Percentiles rank a stretch among this genome's conserved stretches.
Conservation (phyloP, 2,113 vertebrate genomes). For the Pterocles orientalis region DNA sequence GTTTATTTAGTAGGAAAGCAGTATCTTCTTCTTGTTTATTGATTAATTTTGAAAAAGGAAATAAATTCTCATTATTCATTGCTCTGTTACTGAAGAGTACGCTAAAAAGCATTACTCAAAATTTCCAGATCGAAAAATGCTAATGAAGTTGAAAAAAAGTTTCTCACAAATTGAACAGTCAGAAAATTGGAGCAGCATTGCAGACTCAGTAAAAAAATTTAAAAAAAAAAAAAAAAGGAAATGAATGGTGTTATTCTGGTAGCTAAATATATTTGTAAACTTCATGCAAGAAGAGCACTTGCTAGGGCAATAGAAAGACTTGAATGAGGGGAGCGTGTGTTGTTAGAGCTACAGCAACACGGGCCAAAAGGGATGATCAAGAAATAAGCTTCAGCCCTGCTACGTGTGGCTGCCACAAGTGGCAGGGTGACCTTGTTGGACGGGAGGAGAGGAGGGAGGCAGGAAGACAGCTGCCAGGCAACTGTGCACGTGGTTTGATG, state of each 20-base stretch:
- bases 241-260: neutral
- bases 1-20: neutral
- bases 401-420: neutral
- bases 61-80: neutral
- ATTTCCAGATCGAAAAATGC: neutral
- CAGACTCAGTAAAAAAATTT: neutral
- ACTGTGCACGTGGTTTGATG: accelerated
- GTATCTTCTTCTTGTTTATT: neutral
- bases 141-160: neutral
- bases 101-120: neutral
- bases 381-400: neutral
- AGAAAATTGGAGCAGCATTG: neutral
- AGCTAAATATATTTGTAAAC: neutral
- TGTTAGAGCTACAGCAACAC: neutral
- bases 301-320: neutral
- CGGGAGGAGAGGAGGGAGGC: neutral
- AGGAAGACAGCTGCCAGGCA: neutral
- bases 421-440: neutral
- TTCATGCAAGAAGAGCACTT: neutral
- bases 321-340: neutral
- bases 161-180: neutral
- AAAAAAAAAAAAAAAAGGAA: too few relatives aligned
- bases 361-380: neutral
- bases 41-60: slow-evolving; percentile 8
- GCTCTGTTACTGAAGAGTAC: neutral